Base-by-base conservation (phyloP, 2,888 invertebrate species). In the Beris morrisii region DNA sequence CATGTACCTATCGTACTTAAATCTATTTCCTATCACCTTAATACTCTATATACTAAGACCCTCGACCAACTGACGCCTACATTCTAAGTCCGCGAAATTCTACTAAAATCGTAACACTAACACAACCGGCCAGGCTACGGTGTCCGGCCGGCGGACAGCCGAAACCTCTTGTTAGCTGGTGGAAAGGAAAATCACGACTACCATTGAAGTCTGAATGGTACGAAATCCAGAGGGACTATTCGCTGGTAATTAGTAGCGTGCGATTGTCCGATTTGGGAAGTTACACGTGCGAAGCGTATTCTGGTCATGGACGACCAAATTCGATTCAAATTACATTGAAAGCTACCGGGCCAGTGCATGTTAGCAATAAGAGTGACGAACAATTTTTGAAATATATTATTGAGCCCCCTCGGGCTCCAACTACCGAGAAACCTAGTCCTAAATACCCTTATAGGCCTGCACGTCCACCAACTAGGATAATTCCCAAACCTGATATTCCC, bases 201-300 rank as follows among this genome's bases (percentile, higher is more conserved):
- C 92, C 94, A 0, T 82, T 88, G 71, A 84, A 85, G 12, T 71
- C 74, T 15, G 71, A 73, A 45, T 74, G 75, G 6, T 78, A 75
- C 50, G 90, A 92, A 76, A 89, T 90, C 70, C 84, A 87, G 68
- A 83, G 86, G 63, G 92, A 90, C 73, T 88, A 87, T 78, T 87
- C 90, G 2, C 83, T 97, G 54, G 83, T 87, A 68, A 91, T 97
- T 74, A 83, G 87, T 63, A 82, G 86, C 1, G 87, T 95, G 12
- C 84, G 86, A 44, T 74, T 89, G 22, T 85, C 87, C 5, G 90
- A 90, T 74, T 84, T 93, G 63, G 96, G 95, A 4, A 85, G 88
- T 58, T 97, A 97, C 81, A 90, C 89, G 5, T 97, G 97, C 76
- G 90, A 92, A 75, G 95, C 93, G 4, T 95, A 90, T 80, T 95